These are phyloP conservation scores for Calosoma granatense DNA, from an alignment of 1,140 invertebrate species.

Conservation along the genomic window DNA sequence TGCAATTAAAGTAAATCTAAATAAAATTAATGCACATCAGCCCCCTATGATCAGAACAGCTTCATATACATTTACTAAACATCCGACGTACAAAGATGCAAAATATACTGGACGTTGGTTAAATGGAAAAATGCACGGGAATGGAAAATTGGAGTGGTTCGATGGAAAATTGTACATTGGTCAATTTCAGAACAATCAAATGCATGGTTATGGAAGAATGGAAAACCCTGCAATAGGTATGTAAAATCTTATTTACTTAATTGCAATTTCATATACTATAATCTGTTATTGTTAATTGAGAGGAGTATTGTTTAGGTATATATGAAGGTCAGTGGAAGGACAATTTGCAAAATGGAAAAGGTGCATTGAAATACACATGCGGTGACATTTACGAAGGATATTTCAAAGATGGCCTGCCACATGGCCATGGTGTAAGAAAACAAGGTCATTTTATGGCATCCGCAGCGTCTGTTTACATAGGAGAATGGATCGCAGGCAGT, in stretches of 20 bases:
- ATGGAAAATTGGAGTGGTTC: slow-evolving; percentile 68
- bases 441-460: slow-evolving; percentile 67
- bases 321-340: slow-evolving; percentile 81
- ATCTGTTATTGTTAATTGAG: slow-evolving; percentile 11
- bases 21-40: slow-evolving; percentile 41
- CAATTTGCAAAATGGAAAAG: slow-evolving; percentile 71
- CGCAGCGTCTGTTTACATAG: slow-evolving; percentile 70
- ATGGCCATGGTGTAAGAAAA: slow-evolving; percentile 74
- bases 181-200: slow-evolving; percentile 62
- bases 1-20: slow-evolving; percentile 48
- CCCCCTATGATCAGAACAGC: slow-evolving; percentile 62
- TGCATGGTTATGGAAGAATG: slow-evolving; percentile 64
- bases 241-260: slow-evolving; percentile 13
- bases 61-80: slow-evolving; percentile 62
- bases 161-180: slow-evolving; percentile 72
- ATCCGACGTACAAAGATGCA: slow-evolving; percentile 55
- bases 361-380: slow-evolving; percentile 55
- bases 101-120: slow-evolving; percentile 67
- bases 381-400: slow-evolving; percentile 74
- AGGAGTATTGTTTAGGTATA: slow-evolving; percentile 33
- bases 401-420: slow-evolving; percentile 70
- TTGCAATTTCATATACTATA: not conserved
- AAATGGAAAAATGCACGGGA: slow-evolving; percentile 71
- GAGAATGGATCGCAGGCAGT: slow-evolving; percentile 67
- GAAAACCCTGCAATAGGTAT: slow-evolving; percentile 47